phyloP scores from a whole-genome alignment of 2,888 invertebrate genomes.

The Ectemnius cavifrons region DNA sequence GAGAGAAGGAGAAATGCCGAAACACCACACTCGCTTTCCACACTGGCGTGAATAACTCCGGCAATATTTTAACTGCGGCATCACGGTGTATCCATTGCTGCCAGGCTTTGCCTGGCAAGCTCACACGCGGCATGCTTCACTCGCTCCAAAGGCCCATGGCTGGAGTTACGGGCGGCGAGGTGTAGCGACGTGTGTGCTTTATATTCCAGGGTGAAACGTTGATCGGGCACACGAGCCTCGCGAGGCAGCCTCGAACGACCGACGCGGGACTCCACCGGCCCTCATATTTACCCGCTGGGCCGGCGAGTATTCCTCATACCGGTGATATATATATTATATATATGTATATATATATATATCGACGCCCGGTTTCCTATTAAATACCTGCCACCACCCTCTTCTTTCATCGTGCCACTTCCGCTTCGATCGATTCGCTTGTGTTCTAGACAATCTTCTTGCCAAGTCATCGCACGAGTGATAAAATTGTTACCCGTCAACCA shows the following conservation, averaged over 20 bases:
- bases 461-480: too few relatives aligned
- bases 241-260: slow-evolving; percentile 66
- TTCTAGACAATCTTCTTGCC: too few relatives aligned
- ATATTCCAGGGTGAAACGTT: slow-evolving; percentile 54
- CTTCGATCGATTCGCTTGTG: background rate
- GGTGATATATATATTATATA: slow-evolving; percentile 13
- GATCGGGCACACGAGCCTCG: slow-evolving; percentile 58
- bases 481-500: too few relatives aligned
- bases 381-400: slow-evolving; percentile 20
- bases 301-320: slow-evolving; percentile 32
- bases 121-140: slow-evolving; percentile 22
- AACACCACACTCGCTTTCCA: slow-evolving; percentile 53
- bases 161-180: slow-evolving; percentile 15
- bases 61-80: slow-evolving; percentile 70
- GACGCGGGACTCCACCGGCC: slow-evolving; percentile 68
- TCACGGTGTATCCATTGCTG: slow-evolving; percentile 55
- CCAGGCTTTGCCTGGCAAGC: slow-evolving; percentile 26
- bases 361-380: slow-evolving; percentile 34
- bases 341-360: slow-evolving; percentile 7
- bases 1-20: too few relatives aligned
- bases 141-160: background rate
- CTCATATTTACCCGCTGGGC: slow-evolving; percentile 55
- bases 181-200: slow-evolving; percentile 48
- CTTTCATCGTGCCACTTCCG: background rate
- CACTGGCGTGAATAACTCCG: slow-evolving; percentile 69